phyloP scores from a whole-genome alignment of 2,797 vertebrate genomes.

The Coregonus sp. region DNA sequence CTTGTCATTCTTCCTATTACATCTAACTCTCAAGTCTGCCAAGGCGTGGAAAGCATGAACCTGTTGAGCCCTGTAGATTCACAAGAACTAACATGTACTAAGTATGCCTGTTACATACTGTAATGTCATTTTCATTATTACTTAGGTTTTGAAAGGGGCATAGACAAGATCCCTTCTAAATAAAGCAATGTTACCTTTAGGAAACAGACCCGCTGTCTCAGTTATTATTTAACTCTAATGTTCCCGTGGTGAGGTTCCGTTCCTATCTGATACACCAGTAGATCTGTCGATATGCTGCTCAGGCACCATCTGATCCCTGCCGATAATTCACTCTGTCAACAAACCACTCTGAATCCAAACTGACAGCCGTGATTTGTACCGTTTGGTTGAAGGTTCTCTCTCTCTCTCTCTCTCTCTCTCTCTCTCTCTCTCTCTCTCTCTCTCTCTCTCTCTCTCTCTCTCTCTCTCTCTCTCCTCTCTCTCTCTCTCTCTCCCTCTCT shows the following conservation, averaged over 20 bases:
- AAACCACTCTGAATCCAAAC: not conserved
- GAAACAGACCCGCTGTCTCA: not conserved
- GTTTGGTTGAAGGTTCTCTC: not conserved
- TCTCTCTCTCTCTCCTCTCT: no score
- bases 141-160: no score
- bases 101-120: no score
- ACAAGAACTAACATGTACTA: no score
- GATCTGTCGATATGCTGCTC: not conserved
- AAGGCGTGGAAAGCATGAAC: no score
- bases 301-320: not conserved
- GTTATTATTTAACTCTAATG: not conserved
- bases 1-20: no score
- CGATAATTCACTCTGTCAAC: no score
- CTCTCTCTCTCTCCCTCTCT: not conserved
- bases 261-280: not conserved
- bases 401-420: not conserved
- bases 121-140: no score
- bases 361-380: not conserved
- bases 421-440: no score
- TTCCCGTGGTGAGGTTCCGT: not conserved
- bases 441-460: no score
- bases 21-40: no score
- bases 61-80: no score
- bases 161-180: not conserved
- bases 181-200: not conserved